Evolutionary conservation across 2,888 invertebrate species (phyloP).

Genomic region (Lasioglossum malachurum): DNA sequence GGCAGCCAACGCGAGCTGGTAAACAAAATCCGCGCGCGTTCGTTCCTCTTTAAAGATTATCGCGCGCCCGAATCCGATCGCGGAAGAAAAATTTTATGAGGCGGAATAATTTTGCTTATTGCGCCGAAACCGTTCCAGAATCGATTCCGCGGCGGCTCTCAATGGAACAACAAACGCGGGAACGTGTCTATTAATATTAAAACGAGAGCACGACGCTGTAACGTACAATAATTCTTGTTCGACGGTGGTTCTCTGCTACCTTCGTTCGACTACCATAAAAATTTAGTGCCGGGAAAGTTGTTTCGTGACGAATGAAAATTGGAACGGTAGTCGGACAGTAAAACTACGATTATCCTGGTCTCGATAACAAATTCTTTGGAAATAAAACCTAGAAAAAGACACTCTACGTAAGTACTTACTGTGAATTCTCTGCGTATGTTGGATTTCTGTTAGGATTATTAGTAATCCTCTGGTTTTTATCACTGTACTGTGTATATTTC

Average conservation of each 20-base stretch:
- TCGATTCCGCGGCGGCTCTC: slow-evolving; percentile 24
- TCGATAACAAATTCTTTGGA: neutral
- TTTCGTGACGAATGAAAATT: slow-evolving; percentile 7
- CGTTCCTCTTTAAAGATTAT: slow-evolving; percentile 44
- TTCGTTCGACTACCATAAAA: neutral
- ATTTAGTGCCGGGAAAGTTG: neutral
- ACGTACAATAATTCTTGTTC: slow-evolving; percentile 1
- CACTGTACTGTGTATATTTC: neutral
- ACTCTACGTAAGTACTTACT: neutral
- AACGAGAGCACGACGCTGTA: slow-evolving; percentile 14
- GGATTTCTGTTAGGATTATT: neutral
- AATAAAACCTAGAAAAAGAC: neutral
- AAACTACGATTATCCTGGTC: neutral
- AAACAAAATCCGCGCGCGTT: slow-evolving; percentile 24
- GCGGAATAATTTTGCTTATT: slow-evolving; percentile 49
- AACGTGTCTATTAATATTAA: slow-evolving; percentile 25
- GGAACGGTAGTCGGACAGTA: neutral
- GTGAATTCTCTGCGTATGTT: neutral
- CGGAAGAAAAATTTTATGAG: slow-evolving; percentile 29
- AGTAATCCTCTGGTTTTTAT: neutral
- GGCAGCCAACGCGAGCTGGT: neutral
- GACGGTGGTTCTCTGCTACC: neutral
- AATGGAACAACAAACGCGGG: slow-evolving; percentile 15
- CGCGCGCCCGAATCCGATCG: slow-evolving; percentile 1
- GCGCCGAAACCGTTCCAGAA: slow-evolving; percentile 17